Percentiles rank a stretch among this genome's conserved stretches.
Evolutionary conservation across 2,797 vertebrate species (phyloP).

Genomic region (Columba guinea): DNA sequence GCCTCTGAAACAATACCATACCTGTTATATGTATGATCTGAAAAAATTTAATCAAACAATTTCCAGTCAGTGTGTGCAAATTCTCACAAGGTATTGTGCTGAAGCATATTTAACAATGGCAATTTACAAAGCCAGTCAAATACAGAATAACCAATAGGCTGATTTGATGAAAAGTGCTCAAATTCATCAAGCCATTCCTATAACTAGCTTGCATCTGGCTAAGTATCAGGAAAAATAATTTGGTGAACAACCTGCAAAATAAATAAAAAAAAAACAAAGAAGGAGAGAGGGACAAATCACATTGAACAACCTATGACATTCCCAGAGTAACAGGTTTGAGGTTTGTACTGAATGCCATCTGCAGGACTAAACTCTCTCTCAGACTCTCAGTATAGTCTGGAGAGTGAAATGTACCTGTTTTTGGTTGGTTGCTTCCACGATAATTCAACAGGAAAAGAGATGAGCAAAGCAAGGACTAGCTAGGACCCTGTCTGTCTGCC

Average conservation of each 20-base stretch:
- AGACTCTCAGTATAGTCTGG: neutral
- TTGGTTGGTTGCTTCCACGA: neutral
- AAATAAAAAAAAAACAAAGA: too few species aligned
- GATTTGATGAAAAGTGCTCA: neutral
- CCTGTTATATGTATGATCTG: neutral
- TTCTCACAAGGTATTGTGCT: neutral
- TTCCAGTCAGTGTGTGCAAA: neutral
- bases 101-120: neutral
- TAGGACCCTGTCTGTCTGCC: neutral
- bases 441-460: neutral
- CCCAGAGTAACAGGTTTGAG: rapidly evolving
- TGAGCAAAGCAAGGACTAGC: neutral
- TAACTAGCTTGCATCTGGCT: neutral
- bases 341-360: neutral
- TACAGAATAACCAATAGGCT: neutral
- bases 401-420: neutral
- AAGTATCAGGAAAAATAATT: neutral
- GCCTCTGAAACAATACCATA: neutral
- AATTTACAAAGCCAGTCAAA: neutral
- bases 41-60: neutral
- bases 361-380: neutral
- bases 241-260: neutral
- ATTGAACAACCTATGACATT: neutral
- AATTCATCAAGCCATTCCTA: neutral
- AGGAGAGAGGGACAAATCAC: neutral